Conservation (phyloP, 2,113 vertebrate genomes). For the Epinephelus moara region DNA sequence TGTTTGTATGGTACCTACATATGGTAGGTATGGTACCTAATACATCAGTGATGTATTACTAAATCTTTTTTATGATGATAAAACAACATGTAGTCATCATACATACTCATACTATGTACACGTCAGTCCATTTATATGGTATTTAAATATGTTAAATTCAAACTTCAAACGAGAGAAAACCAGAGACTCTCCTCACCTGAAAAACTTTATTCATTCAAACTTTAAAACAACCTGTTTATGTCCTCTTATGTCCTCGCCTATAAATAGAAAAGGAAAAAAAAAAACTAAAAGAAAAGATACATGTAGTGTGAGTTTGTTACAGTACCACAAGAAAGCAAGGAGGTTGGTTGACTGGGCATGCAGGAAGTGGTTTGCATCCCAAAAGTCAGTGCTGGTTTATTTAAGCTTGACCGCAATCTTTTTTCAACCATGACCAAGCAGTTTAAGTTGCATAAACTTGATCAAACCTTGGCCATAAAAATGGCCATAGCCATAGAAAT, state of each 20-base stretch:
- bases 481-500: neutral
- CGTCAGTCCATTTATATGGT: no score
- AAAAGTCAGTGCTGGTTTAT: neutral
- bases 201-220: neutral
- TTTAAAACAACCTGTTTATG: neutral
- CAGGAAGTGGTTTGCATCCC: neutral
- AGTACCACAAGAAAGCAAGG: neutral
- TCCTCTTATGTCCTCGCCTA: neutral
- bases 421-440: neutral
- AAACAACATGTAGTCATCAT: neutral
- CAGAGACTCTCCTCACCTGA: neutral
- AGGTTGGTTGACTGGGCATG: neutral
- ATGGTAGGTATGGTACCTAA: neutral
- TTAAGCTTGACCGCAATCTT: neutral
- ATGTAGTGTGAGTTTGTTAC: neutral
- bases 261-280: neutral
- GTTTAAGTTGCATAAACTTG: neutral
- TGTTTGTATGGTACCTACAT: neutral
- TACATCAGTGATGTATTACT: neutral
- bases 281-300: neutral
- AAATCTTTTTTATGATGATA: neutral
- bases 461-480: neutral
- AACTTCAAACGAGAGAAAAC: no score
- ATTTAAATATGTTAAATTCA: neutral
- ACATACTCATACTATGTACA: neutral